Evolutionary conservation across 2,888 invertebrate genomes (phyloP).

Genomic region (Macrophya alboannulata): DNA sequence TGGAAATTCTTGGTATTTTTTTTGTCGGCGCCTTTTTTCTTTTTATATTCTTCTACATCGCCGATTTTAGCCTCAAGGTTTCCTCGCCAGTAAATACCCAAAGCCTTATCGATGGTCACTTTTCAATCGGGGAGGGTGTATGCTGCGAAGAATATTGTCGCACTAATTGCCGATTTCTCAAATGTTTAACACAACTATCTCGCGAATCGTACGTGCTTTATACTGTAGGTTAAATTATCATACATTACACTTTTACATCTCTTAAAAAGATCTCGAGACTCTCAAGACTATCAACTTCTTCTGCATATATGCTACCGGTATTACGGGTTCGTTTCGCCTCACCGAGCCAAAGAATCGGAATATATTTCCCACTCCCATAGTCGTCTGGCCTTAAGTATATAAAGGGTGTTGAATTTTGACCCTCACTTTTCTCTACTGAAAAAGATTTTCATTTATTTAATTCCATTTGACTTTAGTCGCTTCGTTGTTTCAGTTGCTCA

Average conservation of each 20-base stretch:
- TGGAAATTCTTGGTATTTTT: background rate
- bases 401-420: background rate
- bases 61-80: constrained; percentile 4
- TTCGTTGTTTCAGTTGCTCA: background rate
- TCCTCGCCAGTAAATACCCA: background rate
- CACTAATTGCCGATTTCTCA: background rate
- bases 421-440: background rate
- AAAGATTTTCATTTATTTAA: background rate
- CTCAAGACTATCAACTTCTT: background rate
- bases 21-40: background rate
- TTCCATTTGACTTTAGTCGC: background rate
- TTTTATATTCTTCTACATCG: background rate
- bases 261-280: background rate
- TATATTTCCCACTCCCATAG: background rate
- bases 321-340: background rate
- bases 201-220: background rate
- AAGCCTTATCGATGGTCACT: background rate
- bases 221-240: background rate
- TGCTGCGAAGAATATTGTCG: background rate
- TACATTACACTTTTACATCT: background rate
- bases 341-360: background rate
- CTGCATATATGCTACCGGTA: background rate
- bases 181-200: background rate
- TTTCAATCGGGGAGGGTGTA: background rate
- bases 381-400: background rate